phyloP scores from a whole-genome alignment of 92 coral and sea anemone species.

The Zoanthus solanderi region DNA sequence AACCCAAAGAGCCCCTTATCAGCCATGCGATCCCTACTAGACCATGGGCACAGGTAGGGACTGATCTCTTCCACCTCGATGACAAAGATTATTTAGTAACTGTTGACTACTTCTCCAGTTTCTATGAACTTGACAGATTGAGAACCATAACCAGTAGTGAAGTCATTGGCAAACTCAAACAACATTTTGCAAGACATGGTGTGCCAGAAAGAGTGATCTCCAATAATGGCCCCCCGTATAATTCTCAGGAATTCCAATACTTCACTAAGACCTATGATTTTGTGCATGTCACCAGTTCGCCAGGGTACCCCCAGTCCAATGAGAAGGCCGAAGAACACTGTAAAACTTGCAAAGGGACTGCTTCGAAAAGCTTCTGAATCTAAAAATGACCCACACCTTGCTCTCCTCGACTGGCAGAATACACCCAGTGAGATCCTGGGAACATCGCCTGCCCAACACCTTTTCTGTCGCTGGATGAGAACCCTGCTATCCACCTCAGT shows the following conservation, averaged over 20 bases:
- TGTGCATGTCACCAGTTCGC: constrained; percentile 11
- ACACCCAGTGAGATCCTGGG: not conserved
- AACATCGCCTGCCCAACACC: not conserved
- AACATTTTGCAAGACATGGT: too few species aligned
- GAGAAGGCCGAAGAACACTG: too few species aligned
- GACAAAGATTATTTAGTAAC: too few species aligned
- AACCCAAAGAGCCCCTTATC: not conserved
- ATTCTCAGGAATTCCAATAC: constrained; percentile 18
- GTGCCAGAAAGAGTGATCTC: too few species aligned
- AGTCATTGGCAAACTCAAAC: too few species aligned
- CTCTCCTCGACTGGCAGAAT: constrained; percentile 6
- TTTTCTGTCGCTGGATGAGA: not conserved
- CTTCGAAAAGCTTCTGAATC: too few species aligned
- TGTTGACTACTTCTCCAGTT: too few species aligned
- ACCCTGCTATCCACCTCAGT: not conserved
- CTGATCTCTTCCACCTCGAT: not conserved
- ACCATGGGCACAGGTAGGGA: constrained; percentile 20
- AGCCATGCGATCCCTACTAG: constrained; percentile 31
- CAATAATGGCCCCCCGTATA: not conserved
- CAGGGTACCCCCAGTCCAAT: not conserved
- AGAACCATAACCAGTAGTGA: too few species aligned
- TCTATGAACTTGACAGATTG: too few species aligned
- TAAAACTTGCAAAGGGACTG: too few species aligned
- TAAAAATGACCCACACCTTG: not conserved
- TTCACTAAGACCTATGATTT: constrained; percentile 15